Percentiles rank a stretch among this genome's conserved stretches.
phyloP scores from a whole-genome alignment of 1,140 invertebrate species.

The Panagrolaimus sp. region DNA sequence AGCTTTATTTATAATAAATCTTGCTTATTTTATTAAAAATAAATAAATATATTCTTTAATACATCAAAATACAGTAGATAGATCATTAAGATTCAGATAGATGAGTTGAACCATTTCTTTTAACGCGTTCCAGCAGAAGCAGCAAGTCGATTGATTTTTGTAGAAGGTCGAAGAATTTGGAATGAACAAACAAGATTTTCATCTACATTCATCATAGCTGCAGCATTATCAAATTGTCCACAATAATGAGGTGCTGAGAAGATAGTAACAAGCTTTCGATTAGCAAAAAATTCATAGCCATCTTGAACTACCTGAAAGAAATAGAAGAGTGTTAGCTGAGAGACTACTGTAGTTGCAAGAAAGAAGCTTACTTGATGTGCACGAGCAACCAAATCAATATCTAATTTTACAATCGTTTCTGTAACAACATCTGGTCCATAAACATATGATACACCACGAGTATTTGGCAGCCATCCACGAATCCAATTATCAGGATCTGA shows the following conservation, averaged over 20 bases:
- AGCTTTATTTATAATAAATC: too few relatives aligned
- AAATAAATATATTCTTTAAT: too few relatives aligned
- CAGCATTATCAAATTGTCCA: slow-evolving; percentile 94
- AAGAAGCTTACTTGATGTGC: slow-evolving; percentile 47
- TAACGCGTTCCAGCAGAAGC: not conserved
- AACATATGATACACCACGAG: slow-evolving; percentile 61
- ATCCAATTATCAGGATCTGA: slow-evolving; percentile 68
- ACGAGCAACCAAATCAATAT: slow-evolving; percentile 41
- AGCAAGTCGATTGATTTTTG: not conserved
- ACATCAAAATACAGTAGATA: too few relatives aligned
- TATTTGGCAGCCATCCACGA: slow-evolving; percentile 64
- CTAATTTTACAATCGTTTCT: slow-evolving; percentile 29
- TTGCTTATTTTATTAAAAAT: too few relatives aligned
- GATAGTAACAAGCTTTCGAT: slow-evolving; percentile 73
- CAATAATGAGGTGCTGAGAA: slow-evolving; percentile 82
- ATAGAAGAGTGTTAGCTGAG: not conserved
- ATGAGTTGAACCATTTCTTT: too few relatives aligned
- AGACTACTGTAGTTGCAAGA: too few relatives aligned
- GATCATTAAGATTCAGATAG: too few relatives aligned
- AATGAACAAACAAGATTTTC: slow-evolving; percentile 98
- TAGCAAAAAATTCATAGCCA: slow-evolving; percentile 95
- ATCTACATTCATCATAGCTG: slow-evolving; percentile 97
- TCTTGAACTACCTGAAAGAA: slow-evolving; percentile 64
- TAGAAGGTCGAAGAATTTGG: slow-evolving; percentile 57
- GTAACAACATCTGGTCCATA: slow-evolving; percentile 42